Percentiles rank a stretch among this genome's conserved stretches.
Conservation (phyloP, 2,797 vertebrate species). For the Ispidina picta region DNA sequence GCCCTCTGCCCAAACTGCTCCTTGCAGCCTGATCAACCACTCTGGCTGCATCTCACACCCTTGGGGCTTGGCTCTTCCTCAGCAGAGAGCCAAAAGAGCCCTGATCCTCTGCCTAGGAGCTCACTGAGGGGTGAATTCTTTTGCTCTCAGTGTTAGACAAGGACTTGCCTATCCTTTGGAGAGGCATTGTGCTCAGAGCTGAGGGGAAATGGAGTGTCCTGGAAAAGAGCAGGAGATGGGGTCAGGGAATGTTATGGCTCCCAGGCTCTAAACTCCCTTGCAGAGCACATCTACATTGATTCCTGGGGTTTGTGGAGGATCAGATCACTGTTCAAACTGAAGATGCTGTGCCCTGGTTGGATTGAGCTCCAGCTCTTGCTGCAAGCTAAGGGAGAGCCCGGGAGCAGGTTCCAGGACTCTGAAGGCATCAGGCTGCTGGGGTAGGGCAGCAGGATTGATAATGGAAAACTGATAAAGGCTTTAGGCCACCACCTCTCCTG, state of each 20-base stretch:
- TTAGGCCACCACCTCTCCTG: background rate
- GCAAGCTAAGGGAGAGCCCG: background rate
- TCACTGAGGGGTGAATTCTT: accelerated
- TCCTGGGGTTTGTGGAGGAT: background rate
- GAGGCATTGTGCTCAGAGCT: background rate
- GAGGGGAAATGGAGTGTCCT: background rate
- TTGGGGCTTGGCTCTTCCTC: background rate
- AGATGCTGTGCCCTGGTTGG: background rate
- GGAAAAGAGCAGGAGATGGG: background rate
- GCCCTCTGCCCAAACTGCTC: background rate
- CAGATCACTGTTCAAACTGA: background rate
- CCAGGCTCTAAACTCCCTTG: background rate
- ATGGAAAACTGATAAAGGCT: background rate
- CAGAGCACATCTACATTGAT: background rate
- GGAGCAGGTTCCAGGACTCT: background rate
- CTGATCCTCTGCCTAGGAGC: background rate
- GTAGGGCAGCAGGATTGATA: background rate
- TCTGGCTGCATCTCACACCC: background rate
- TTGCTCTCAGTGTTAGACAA: background rate
- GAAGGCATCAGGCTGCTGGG: background rate
- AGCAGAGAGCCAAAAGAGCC: background rate
- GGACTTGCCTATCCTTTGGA: background rate
- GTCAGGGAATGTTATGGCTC: background rate
- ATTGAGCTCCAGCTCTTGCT: background rate
- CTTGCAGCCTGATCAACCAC: background rate